Base-by-base conservation (phyloP, 2,113 vertebrate species). In the Cyanoderma ruficeps region DNA sequence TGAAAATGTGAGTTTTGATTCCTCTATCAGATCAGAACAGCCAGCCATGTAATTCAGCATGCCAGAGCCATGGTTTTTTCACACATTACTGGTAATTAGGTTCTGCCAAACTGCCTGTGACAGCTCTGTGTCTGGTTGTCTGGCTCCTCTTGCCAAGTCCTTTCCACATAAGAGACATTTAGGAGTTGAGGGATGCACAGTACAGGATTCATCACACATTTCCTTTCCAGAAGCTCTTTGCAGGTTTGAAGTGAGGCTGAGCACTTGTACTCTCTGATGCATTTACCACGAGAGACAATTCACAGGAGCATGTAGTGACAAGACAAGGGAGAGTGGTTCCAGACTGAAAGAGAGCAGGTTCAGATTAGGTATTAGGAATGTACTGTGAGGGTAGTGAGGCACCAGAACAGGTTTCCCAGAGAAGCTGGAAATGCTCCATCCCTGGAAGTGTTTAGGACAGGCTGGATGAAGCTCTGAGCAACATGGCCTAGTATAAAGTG, bases 121-220 rank as follows among this genome's bases (percentile, higher is more conserved):
- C 55, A 81, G 42, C 37, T 76, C 25, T 41, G 17, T 67, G 44
- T n/a, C 79, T 77, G 59, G n/a, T 71, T 95, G 61, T 35, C 59
- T 82, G 67, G 18, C 37, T 93, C 15, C 46, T 74, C 46, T 76
- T 71, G 79, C 53, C 63, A 92, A 90, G 56, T 44, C 37, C 24
- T 57, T 11, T 37, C 65, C 71, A 30, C 71, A 74, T 50, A 59
- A 72, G 57, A 83, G 79, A 47, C 30, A 65, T 60, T 85, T 17
- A 71, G 67, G 53, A 68, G 28, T 5, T 33, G 50, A 89, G 49
- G 27, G 57, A 82, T 28, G 30, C 47, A 75, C 35, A 16, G 20
- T 24, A 25, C 19, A 68, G 37, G 2, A 13, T 30, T 77, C n/a
- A 30, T 37, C 61, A 72, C 94, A 98, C 98, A 97, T 98, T 97